These are phyloP conservation scores for Ischnura elegans DNA, from an alignment of 2,888 invertebrate species.

Conservation along the genomic window DNA sequence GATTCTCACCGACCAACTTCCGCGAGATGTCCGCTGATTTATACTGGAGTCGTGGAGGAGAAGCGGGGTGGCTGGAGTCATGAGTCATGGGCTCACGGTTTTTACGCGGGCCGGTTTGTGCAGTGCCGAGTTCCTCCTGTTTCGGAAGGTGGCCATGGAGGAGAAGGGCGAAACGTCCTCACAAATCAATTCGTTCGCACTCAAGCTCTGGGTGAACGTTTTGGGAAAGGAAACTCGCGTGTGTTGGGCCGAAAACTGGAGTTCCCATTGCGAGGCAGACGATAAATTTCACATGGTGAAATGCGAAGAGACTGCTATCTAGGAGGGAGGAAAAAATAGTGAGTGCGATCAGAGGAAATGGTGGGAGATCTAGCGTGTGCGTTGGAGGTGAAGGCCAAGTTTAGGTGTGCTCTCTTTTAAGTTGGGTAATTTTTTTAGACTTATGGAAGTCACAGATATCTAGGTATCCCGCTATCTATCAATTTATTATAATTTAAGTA, in stretches of 20 bases:
- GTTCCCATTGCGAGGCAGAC: too few relatives aligned
- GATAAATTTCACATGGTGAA: too few relatives aligned
- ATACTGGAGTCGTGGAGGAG: background rate
- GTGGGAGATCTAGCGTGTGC: too few relatives aligned
- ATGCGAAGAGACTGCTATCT: too few relatives aligned
- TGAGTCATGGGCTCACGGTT: background rate
- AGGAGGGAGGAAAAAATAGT: background rate
- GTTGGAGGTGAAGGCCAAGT: too few relatives aligned
- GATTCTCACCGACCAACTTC: background rate
- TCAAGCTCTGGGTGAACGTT: background rate
- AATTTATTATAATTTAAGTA: too few relatives aligned
- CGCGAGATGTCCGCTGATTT: background rate
- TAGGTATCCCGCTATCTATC: too few relatives aligned
- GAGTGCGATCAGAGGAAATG: background rate
- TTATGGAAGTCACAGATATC: too few relatives aligned
- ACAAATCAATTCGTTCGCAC: conserved; percentile 19
- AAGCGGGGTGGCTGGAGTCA: background rate
- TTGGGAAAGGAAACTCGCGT: background rate
- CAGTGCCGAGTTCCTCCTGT: too few relatives aligned
- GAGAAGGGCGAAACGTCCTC: background rate
- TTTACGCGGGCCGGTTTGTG: background rate
- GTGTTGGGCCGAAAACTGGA: background rate
- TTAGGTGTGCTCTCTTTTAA: too few relatives aligned
- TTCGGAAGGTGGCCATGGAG: background rate
- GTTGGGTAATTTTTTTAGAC: too few relatives aligned